Conservation (phyloP, 2,797 vertebrate species). For the Rhinatrema bivittatum region DNA sequence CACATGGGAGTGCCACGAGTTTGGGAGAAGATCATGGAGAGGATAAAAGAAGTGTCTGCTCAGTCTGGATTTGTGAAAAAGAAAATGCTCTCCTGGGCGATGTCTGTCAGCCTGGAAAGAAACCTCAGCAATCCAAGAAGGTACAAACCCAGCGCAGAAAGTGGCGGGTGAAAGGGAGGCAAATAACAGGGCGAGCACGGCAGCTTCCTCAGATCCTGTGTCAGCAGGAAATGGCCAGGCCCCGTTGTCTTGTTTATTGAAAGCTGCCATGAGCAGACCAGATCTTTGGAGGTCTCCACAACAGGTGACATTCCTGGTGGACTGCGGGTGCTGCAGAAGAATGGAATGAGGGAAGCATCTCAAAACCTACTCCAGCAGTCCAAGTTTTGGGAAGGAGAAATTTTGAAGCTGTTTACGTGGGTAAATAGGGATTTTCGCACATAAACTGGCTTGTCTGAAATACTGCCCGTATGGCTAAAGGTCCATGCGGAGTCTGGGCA, state of each 20-base stretch:
- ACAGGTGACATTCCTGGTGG: too few species aligned
- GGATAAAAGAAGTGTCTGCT: constrained; percentile 62
- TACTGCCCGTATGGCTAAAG: too few species aligned
- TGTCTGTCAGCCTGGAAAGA: constrained; percentile 68
- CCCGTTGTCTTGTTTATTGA: not conserved
- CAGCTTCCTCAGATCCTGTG: not conserved
- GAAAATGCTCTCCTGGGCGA: constrained; percentile 77
- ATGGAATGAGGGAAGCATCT: too few species aligned
- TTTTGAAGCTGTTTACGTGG: too few species aligned
- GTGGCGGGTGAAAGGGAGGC: not conserved
- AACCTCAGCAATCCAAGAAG: constrained; percentile 56
- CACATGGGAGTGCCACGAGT: constrained; percentile 82
- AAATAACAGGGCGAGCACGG: not conserved
- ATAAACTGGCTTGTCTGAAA: too few species aligned
- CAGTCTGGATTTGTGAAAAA: constrained; percentile 68
- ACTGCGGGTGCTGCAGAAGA: too few species aligned
- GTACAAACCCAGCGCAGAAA: too few species aligned
- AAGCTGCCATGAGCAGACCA: not conserved
- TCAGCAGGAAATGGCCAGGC: fast-evolving
- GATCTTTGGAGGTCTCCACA: too few species aligned
- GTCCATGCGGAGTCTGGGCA: too few species aligned
- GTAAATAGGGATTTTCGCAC: too few species aligned
- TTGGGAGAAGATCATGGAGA: constrained; percentile 87
- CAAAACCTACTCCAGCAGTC: too few species aligned
- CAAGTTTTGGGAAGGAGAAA: too few species aligned